phyloP scores from a whole-genome alignment of 2,888 invertebrate genomes.

The Ochlodes sylvanus region DNA sequence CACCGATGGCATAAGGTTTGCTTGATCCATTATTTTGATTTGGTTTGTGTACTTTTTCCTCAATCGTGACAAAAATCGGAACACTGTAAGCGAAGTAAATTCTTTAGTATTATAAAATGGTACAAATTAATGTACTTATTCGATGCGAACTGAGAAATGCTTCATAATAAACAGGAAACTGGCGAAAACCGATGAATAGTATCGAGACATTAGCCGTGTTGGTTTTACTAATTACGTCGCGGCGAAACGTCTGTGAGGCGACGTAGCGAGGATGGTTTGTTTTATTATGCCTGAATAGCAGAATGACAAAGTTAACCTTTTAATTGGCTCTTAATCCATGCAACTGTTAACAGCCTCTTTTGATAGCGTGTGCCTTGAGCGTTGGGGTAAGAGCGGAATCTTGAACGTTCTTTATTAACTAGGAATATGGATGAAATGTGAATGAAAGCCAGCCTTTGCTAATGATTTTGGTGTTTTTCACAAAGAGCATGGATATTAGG shows the following conservation, averaged over 20 bases:
- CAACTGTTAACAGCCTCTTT: not conserved
- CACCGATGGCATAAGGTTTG: too few species aligned
- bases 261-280: not conserved
- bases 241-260: not conserved
- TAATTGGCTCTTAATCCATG: conserved; percentile 1
- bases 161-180: not conserved
- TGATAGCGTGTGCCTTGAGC: not conserved
- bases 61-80: too few species aligned
- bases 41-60: too few species aligned
- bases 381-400: not conserved
- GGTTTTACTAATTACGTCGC: not conserved
- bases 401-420: not conserved
- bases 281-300: not conserved
- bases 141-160: too few species aligned
- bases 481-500: too few species aligned
- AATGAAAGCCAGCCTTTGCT: not conserved
- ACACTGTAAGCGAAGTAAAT: too few species aligned
- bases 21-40: too few species aligned
- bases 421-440: not conserved
- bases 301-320: not conserved
- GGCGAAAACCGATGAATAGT: not conserved
- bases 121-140: too few species aligned
- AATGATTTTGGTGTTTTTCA: not conserved
- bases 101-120: too few species aligned
- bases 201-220: not conserved